These are phyloP conservation scores for Mus caroli DNA, from an alignment of 2,797 vertebrate genomes.

Conservation along the genomic window DNA sequence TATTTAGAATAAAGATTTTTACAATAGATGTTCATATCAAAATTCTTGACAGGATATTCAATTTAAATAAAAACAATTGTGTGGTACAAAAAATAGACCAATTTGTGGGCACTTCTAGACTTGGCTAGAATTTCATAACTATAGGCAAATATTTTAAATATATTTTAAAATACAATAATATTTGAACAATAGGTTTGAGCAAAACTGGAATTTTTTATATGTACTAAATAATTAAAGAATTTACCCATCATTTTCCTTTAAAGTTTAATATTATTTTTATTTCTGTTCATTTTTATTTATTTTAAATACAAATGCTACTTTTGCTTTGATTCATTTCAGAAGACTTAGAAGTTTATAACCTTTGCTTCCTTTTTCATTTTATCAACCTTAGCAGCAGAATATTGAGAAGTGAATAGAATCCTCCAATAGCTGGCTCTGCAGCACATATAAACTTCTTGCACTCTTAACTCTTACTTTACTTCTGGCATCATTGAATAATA, in stretches of 20 bases:
- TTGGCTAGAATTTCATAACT: neutral
- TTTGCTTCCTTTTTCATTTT: neutral
- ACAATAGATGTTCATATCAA: slow-evolving; percentile 44
- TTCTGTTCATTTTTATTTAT: neutral
- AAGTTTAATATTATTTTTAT: slow-evolving; percentile 49
- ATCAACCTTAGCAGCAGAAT: neutral
- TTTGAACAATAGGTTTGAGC: neutral
- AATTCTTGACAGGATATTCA: slow-evolving; percentile 37
- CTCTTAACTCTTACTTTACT: neutral
- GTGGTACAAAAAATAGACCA: neutral
- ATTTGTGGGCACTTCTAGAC: neutral
- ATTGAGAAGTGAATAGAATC: neutral
- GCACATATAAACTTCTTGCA: neutral
- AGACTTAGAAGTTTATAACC: neutral
- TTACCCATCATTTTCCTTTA: slow-evolving; percentile 25
- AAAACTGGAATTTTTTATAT: slow-evolving; percentile 20
- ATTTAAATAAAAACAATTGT: slow-evolving; percentile 64
- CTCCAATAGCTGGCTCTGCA: neutral
- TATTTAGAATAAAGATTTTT: slow-evolving; percentile 36
- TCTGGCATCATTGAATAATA: neutral
- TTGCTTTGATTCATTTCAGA: neutral
- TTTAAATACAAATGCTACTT: neutral
- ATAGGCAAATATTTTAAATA: neutral
- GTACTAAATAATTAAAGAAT: slow-evolving; percentile 52
- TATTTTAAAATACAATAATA: slow-evolving; percentile 4